phyloP scores from a whole-genome alignment of 1,140 invertebrate genomes.

The Neomicropteryx cornuta region DNA sequence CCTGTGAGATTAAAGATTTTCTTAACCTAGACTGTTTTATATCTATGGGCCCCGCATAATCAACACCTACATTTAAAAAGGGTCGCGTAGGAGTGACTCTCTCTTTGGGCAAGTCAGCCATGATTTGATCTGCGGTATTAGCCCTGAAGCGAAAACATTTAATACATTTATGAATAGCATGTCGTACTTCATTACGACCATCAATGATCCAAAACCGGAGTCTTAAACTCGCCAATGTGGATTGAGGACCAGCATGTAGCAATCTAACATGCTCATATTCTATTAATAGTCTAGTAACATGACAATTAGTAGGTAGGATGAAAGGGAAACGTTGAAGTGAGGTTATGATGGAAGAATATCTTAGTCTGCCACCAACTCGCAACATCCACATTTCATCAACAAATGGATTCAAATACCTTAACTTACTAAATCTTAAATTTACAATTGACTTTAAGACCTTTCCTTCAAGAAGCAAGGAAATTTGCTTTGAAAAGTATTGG shows the following conservation, averaged over 20 bases:
- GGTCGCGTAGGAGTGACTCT: conserved; percentile 12
- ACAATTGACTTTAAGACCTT: too few species aligned
- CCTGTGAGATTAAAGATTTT: conserved; percentile 6
- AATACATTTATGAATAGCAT: conserved; percentile 10
- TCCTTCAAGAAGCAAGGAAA: too few species aligned
- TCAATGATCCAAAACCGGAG: conserved; percentile 12
- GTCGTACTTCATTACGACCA: conserved; percentile 5
- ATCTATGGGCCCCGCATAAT: conserved; percentile 11
- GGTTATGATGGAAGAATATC: conserved; percentile 5
- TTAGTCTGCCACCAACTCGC: conserved; percentile 9
- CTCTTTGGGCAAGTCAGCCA: conserved; percentile 10
- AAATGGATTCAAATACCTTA: conserved; percentile 5
- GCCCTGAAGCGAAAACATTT: conserved; percentile 8
- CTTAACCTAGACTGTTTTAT: conserved; percentile 5
- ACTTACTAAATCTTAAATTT: too few species aligned
- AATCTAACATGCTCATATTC: conserved; percentile 8
- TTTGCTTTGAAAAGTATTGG: too few species aligned
- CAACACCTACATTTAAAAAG: conserved; percentile 10
- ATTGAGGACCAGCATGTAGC: conserved; percentile 8
- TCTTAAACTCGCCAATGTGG: conserved; percentile 8
- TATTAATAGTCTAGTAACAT: conserved; percentile 9
- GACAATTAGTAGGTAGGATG: conserved; percentile 5
- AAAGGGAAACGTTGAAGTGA: conserved; percentile 8
- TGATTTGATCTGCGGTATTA: conserved; percentile 6
- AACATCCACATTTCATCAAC: conserved; percentile 5